These are phyloP conservation scores for Proisotoma minuta DNA, from an alignment of 2,888 invertebrate genomes.

Conservation along the genomic window DNA sequence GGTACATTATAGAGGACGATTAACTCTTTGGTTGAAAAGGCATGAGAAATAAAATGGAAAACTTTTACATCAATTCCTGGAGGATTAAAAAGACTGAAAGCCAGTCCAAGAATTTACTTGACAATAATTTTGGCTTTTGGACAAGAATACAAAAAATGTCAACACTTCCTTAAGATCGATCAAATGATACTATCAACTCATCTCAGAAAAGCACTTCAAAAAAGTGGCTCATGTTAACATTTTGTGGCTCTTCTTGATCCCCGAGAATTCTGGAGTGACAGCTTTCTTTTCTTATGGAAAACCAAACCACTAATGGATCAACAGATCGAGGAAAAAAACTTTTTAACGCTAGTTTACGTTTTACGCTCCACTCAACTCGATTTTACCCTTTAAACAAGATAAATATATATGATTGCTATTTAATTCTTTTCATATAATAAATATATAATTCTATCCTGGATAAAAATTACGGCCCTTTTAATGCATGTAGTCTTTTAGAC, in stretches of 20 bases:
- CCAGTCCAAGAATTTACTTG: slow-evolving; percentile 44
- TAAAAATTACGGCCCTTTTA: too few species aligned
- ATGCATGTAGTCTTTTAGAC: too few species aligned
- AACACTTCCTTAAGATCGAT: slow-evolving; percentile 20
- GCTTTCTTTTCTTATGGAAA: neutral
- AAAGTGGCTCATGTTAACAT: neutral
- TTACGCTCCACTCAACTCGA: neutral
- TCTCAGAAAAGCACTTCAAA: neutral
- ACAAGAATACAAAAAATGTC: slow-evolving; percentile 34
- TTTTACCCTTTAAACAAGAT: too few species aligned
- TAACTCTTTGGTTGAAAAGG: too few species aligned
- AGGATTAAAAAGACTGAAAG: slow-evolving; percentile 38
- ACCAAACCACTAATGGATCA: slow-evolving; percentile 9
- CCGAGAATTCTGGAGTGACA: neutral
- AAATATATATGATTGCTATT: too few species aligned
- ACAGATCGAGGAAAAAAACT: neutral
- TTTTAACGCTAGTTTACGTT: neutral
- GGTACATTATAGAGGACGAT: too few species aligned
- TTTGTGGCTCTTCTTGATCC: neutral
- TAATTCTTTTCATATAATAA: too few species aligned
- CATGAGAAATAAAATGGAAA: too few species aligned
- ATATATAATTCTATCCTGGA: too few species aligned
- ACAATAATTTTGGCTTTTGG: slow-evolving; percentile 26
- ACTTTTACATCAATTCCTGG: too few species aligned
- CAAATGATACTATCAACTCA: slow-evolving; percentile 22